Conservation (phyloP, 2,113 vertebrate genomes). For the Tupaia chinensis region DNA sequence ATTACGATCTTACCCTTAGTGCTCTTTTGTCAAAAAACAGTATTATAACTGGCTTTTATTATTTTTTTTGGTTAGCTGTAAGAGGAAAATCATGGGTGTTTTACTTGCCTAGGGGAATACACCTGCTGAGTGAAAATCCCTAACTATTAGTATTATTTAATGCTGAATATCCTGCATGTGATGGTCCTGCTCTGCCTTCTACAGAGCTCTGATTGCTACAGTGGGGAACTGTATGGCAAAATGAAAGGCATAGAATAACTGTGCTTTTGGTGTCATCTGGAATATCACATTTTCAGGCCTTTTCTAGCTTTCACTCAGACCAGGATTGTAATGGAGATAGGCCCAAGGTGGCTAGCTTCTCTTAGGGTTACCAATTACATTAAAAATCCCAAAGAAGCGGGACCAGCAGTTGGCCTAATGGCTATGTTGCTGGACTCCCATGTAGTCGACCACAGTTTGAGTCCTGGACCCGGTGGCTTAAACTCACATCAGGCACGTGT, state of each 20-base stretch:
- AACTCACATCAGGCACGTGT: too few relatives aligned
- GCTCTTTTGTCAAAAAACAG: background rate
- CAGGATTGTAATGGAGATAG: background rate
- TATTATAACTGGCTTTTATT: background rate
- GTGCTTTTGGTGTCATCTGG: background rate
- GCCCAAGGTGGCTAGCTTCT: background rate
- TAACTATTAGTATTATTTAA: background rate
- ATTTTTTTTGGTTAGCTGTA: background rate
- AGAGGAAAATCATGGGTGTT: background rate
- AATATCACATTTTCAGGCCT: background rate
- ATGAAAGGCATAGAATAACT: background rate
- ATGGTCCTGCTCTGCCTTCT: background rate
- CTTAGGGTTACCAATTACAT: background rate
- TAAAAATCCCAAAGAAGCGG: background rate
- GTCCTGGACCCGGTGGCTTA: too few relatives aligned
- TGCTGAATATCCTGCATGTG: background rate
- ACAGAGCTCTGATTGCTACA: background rate
- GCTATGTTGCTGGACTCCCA: too few relatives aligned
- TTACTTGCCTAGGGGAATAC: conserved; percentile 14
- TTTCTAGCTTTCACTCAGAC: background rate
- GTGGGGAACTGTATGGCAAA: background rate
- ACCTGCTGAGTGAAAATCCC: background rate
- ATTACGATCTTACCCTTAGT: background rate
- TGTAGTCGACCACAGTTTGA: too few relatives aligned
- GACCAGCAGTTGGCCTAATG: too few relatives aligned